Evolutionary conservation across 2,797 vertebrate species (phyloP).

Genomic region (Heteromormyrus szaboi): DNA sequence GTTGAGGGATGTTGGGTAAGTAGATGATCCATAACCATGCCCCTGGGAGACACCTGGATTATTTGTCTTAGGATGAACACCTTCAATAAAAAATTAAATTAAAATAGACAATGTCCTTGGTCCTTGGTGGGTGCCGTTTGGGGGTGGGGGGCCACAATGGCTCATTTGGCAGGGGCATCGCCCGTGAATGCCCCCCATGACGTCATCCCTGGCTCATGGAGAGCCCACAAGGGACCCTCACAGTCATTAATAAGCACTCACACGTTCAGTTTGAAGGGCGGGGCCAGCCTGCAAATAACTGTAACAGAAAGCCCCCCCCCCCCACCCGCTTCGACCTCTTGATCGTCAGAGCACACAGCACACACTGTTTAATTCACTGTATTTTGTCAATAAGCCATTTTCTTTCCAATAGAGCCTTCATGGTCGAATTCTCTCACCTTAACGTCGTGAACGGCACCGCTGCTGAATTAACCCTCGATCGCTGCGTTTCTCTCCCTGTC

Average conservation of each 20-base stretch:
- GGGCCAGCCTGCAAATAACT: not conserved
- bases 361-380: not conserved
- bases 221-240: not conserved
- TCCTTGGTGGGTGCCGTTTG: not conserved
- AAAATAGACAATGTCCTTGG: not conserved
- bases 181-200: not conserved
- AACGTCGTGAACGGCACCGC: not conserved
- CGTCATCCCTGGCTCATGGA: not conserved
- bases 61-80: not conserved
- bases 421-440: not conserved
- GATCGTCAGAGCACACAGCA: not conserved
- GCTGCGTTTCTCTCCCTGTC: not conserved
- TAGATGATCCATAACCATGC: not conserved
- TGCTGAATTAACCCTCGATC: not conserved
- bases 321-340: not conserved
- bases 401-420: not conserved
- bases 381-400: conserved; percentile 6
- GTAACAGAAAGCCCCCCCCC: not conserved
- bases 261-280: not conserved
- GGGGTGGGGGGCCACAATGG: not conserved
- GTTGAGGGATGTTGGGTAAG: not conserved
- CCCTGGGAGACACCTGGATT: not conserved
- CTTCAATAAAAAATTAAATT: not conserved
- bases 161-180: not conserved
- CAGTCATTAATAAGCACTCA: not conserved